A percentile compares a stretch with the other conserved stretches of the same genome.
Conservation (phyloP, 2,888 invertebrate genomes). For the Drosophila aldrichi region DNA sequence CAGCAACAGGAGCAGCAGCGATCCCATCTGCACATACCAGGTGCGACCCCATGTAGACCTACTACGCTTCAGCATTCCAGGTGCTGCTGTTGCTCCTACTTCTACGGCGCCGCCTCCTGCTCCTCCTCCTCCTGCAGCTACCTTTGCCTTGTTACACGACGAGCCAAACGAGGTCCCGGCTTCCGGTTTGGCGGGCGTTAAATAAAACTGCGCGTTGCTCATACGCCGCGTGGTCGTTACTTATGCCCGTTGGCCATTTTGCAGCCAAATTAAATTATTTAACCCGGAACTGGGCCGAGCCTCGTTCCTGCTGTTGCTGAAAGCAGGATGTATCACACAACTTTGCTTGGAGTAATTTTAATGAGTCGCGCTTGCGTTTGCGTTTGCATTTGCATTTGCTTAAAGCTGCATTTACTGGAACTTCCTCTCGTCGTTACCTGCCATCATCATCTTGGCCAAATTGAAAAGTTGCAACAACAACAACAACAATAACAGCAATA, state of each 20-base stretch:
- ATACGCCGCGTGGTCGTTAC: constrained; percentile 76
- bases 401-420: constrained; percentile 46
- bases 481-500: constrained; percentile 36
- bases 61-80: neutral
- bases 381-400: constrained; percentile 54
- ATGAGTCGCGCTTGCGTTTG: constrained; percentile 65
- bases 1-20: constrained; percentile 1
- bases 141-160: constrained; percentile 50
- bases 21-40: constrained; percentile 9
- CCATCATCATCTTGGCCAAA: constrained; percentile 62
- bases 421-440: neutral
- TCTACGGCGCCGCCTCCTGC: neutral
- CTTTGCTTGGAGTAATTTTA: constrained; percentile 71
- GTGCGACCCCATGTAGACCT: constrained; percentile 7
- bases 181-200: constrained; percentile 75
- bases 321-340: constrained; percentile 73
- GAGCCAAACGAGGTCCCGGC: constrained; percentile 69
- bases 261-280: constrained; percentile 78
- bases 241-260: constrained; percentile 81
- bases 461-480: constrained; percentile 70
- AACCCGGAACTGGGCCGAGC: constrained; percentile 79
- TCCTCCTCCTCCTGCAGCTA: neutral
- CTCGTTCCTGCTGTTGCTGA: constrained; percentile 24
- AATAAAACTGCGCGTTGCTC: constrained; percentile 79
- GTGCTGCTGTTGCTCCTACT: neutral